Base-by-base conservation (phyloP, 92 coral and sea anemone species). In the Zoanthus sociatus region DNA sequence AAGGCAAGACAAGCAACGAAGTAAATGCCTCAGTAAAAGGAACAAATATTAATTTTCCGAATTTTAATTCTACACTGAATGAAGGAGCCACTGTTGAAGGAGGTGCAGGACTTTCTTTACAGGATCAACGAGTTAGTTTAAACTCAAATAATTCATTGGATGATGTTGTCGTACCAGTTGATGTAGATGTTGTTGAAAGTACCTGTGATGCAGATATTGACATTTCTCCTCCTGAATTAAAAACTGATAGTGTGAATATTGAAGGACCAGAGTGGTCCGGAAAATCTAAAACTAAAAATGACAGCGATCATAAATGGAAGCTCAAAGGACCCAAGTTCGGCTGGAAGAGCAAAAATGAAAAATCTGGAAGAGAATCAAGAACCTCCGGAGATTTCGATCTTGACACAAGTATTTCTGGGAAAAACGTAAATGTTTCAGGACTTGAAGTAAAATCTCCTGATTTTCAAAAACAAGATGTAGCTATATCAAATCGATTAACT, bases 261-360 rank as follows among this genome's bases (percentile, higher is more conserved):
- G 32, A 64, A 42, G 20, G 48, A 7, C 37, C 54, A 74, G 32
- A 74, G 8, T 48, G 54, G 32, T 18, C 55, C 71, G 10, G 53
- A 46, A 37, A 20, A n/a, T 9, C 72, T 7, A 50, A 33, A 16
- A 58, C 17, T 6, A 61, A 42, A 33, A 45, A 46, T 12, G 83
- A 20, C 46, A 33, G 1, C 31, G 72, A 67, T 11, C 74, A 73
- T 26, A 7, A 7, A 42, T 73, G 77, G 77, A 73, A 73, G 7
- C 1, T 73, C 7, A 73, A 73, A 42, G 77, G 77, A 42, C 77
- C 77, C 17, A 73, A 73, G 50, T 42, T 73, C 2, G 30, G 50
- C 2, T 73, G 77, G 83, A 78, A 78, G 48, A 21, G n/a, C 8
- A 58, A 58, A 21, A 55, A 55, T 30, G 83, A 44, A 31, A 77